phyloP scores from a whole-genome alignment of 1,140 invertebrate species.

The Trinorchestia longiramus region DNA sequence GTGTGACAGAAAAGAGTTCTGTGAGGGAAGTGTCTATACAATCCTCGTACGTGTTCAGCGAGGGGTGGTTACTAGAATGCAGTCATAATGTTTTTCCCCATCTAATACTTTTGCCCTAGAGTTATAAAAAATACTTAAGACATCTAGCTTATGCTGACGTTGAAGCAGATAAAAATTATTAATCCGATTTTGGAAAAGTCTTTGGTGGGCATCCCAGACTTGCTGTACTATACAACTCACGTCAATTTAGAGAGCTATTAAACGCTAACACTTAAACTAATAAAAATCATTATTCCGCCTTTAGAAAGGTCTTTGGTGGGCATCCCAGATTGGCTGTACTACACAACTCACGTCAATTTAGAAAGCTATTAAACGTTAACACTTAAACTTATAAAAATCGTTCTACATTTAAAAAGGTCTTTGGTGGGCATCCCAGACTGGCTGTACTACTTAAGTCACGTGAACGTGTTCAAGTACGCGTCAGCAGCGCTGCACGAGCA shows the following conservation, averaged over 20 bases:
- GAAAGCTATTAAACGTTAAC: no score
- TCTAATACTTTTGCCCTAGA: no score
- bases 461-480: constrained; percentile 82
- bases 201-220: constrained; percentile 78
- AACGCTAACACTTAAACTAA: no score
- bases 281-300: background rate
- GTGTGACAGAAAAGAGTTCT: no score
- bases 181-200: constrained; percentile 59
- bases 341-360: constrained; percentile 83
- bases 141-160: no score
- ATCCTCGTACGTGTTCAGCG: no score
- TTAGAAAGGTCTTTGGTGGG: constrained; percentile 71
- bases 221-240: constrained; percentile 84
- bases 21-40: no score
- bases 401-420: constrained; percentile 66
- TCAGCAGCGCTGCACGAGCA: constrained; percentile 79
- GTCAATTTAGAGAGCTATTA: constrained; percentile 74
- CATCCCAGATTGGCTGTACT: constrained; percentile 83
- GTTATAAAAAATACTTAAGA: no score
- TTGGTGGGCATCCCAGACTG: constrained; percentile 79
- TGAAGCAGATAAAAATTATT: no score
- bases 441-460: constrained; percentile 83
- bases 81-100: no score
- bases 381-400: no score
- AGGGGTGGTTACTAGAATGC: no score